Conservation (phyloP, 1,140 invertebrate species). For the Mactra quadrangularis region DNA sequence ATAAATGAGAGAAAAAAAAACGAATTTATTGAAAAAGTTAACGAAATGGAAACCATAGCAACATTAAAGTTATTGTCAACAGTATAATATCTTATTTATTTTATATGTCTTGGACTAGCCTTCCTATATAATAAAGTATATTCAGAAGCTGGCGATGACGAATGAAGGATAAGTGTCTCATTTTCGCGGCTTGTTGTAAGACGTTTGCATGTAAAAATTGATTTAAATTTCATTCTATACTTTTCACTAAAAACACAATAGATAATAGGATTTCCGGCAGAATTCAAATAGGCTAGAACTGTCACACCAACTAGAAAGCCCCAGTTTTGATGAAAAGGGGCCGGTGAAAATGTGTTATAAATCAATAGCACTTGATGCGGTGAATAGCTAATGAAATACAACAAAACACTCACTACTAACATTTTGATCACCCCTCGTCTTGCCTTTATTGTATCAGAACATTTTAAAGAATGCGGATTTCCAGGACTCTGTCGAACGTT, state of each 20-base stretch:
- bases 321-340: constrained; percentile 80
- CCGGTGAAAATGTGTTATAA: constrained; percentile 78
- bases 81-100: too few species aligned
- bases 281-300: constrained; percentile 81
- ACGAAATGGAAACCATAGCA: too few species aligned
- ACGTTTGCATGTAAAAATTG: constrained; percentile 33
- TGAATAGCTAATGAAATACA: constrained; percentile 84
- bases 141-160: constrained; percentile 29
- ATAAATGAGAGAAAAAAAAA: too few species aligned
- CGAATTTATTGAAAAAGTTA: too few species aligned
- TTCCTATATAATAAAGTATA: constrained; percentile 48
- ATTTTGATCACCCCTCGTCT: constrained; percentile 84
- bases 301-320: constrained; percentile 81
- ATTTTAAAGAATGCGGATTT: constrained; percentile 72
- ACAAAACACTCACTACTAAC: constrained; percentile 82
- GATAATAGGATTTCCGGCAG: constrained; percentile 83
- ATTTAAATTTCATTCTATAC: constrained; percentile 71
- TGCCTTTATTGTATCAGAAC: constrained; percentile 79
- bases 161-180: constrained; percentile 46
- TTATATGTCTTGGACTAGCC: not conserved
- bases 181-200: not conserved
- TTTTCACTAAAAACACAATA: constrained; percentile 84
- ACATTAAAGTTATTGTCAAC: too few species aligned
- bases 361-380: constrained; percentile 82
- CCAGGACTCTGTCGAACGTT: constrained; percentile 70